Evolutionary conservation across 1,140 invertebrate genomes (phyloP).

Genomic region (Drosophila lacteicornis): DNA sequence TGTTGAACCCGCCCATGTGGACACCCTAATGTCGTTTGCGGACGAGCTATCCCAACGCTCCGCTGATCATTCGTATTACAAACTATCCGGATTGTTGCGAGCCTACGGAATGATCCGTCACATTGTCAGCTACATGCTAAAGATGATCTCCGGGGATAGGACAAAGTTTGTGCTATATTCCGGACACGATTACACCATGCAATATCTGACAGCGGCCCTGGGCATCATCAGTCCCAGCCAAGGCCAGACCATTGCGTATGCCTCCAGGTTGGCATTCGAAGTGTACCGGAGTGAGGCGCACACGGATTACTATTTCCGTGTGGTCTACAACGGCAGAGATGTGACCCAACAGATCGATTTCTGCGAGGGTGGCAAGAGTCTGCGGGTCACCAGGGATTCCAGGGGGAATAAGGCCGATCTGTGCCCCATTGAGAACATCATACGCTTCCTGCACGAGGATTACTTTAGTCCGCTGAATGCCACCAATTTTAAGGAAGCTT

Average conservation of each 20-base stretch:
- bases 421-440: constrained; percentile 93
- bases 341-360: constrained; percentile 93
- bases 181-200: constrained; percentile 95
- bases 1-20: constrained; percentile 87
- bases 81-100: constrained; percentile 89
- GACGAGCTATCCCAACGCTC: constrained; percentile 90
- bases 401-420: constrained; percentile 87
- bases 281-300: constrained; percentile 88
- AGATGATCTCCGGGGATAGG: constrained; percentile 91
- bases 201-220: constrained; percentile 92
- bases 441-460: constrained; percentile 93
- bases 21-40: constrained; percentile 90
- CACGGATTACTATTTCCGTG: constrained; percentile 89
- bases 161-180: constrained; percentile 94
- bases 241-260: constrained; percentile 89
- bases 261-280: constrained; percentile 94
- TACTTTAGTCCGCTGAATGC: constrained; percentile 92
- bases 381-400: constrained; percentile 84
- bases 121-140: constrained; percentile 91
- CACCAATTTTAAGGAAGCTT: constrained; percentile 94
- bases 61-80: constrained; percentile 88
- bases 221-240: constrained; percentile 86
- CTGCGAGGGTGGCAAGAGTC: constrained; percentile 88
- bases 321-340: constrained; percentile 94
- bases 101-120: constrained; percentile 92